phyloP scores from a whole-genome alignment of 1,140 invertebrate species.

The fruit fly (Drosophila melanogaster) region Release_6_plus_ISO1_MT NT_033777.3:14076001-14076500 shows the following conservation, averaged over 20 bases:
- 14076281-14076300: not conserved
- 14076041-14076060: constrained; percentile 45
- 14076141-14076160: constrained; percentile 18
- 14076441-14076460: constrained; percentile 42
- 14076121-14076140: constrained; percentile 28
- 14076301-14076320: not conserved
- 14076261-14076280: too few relatives aligned
- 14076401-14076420: constrained; percentile 2
- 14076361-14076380: not conserved
- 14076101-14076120: constrained; percentile 44
- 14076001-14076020: constrained; percentile 80
- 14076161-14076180: constrained; percentile 15
- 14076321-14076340: not conserved
- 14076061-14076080: not conserved
- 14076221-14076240: not conserved
- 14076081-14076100: constrained; percentile 39
- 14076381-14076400: constrained; percentile 7
- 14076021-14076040: constrained; percentile 76
- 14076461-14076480: constrained; percentile 58
- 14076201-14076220: not conserved
- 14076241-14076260: too few relatives aligned
- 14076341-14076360: not conserved
- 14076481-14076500: constrained; percentile 81
- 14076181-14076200: not conserved
- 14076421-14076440: constrained; percentile 58